Evolutionary conservation across 2,113 vertebrate genomes (phyloP).

Genomic region (Salminus brasiliensis): DNA sequence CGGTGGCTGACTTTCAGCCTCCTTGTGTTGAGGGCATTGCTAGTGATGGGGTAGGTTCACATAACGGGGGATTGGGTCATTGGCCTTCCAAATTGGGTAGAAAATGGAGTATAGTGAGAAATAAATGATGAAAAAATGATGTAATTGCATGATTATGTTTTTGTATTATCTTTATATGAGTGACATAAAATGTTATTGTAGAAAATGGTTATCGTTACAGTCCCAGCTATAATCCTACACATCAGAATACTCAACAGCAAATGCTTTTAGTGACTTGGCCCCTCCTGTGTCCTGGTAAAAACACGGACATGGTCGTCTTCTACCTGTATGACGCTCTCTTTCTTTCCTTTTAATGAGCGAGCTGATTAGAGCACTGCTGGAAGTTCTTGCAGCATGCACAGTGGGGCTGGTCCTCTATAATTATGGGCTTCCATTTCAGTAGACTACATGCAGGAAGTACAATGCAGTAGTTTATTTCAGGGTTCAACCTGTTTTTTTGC

Average conservation of each 20-base stretch:
- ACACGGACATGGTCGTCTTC: not conserved
- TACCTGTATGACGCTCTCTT: not conserved
- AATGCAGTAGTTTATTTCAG: constrained; percentile 19
- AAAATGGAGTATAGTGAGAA: no score
- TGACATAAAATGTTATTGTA: no score
- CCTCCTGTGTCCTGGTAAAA: not conserved
- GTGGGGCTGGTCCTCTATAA: constrained; percentile 19
- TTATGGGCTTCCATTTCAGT: constrained; percentile 4
- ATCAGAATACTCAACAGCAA: not conserved
- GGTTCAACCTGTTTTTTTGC: not conserved
- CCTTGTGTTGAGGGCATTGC: no score
- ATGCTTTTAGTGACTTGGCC: not conserved
- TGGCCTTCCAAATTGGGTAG: no score
- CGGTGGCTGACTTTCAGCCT: no score
- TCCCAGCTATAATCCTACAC: not conserved
- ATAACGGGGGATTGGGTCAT: no score
- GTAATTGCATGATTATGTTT: no score
- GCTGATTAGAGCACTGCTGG: not conserved
- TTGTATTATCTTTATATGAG: no score
- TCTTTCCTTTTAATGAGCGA: constrained; percentile 5
- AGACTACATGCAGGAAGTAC: not conserved
- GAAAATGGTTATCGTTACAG: no score
- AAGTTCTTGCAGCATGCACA: constrained; percentile 12
- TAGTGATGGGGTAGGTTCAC: no score
- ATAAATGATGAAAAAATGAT: no score